A percentile compares a stretch with the other conserved stretches of the same genome.
Conservation (phyloP, 2,113 vertebrate species). For the Dipodomys stephensi region DNA sequence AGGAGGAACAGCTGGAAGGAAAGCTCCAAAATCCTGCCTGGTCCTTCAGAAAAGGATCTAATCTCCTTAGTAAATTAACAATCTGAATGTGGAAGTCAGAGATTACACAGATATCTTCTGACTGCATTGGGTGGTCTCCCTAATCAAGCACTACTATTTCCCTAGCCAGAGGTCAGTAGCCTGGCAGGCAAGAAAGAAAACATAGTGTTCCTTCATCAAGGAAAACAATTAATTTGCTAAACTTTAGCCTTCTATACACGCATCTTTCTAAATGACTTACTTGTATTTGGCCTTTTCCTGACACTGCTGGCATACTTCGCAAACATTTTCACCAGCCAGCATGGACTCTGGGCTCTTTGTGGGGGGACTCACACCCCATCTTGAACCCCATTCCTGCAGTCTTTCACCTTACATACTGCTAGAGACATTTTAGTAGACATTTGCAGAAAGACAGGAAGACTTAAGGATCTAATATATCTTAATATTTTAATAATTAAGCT, state of each 20-base stretch:
- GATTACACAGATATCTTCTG: not conserved
- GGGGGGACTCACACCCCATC: not conserved
- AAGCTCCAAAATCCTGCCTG: not conserved
- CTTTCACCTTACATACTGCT: not conserved
- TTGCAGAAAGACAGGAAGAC: not conserved
- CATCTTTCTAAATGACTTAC: not conserved
- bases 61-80: not conserved
- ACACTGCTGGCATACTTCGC: not conserved
- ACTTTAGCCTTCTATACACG: not conserved
- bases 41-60: not conserved
- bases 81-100: not conserved
- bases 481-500: slow-evolving; percentile 11
- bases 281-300: not conserved
- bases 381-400: too few relatives aligned
- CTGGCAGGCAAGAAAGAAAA: not conserved
- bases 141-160: not conserved
- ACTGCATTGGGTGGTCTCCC: not conserved
- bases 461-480: not conserved
- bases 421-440: not conserved
- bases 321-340: not conserved
- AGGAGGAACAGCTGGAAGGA: not conserved
- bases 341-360: not conserved
- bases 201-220: slow-evolving; percentile 10
- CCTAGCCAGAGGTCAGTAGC: not conserved
- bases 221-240: not conserved